Evolutionary conservation across 2,888 invertebrate species (phyloP).

Genomic region (Trissonchulus latispiculum): DNA sequence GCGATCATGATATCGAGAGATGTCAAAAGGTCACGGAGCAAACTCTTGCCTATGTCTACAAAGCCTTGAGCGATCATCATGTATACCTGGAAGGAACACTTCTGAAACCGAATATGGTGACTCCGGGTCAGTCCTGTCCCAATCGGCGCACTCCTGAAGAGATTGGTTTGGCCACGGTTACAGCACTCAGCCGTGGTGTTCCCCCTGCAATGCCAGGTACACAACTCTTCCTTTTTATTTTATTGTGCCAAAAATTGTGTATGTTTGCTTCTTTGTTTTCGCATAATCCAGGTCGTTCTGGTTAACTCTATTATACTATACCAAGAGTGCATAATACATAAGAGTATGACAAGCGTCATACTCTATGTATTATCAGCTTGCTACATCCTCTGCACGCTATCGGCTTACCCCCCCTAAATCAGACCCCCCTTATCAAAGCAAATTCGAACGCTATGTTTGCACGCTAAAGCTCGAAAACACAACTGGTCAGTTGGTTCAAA

Average conservation of each 20-base stretch:
- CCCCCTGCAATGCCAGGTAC: constrained; percentile 32
- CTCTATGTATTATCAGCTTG: too few species aligned
- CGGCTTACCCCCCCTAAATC: too few species aligned
- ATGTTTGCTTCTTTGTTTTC: too few species aligned
- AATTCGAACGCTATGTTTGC: too few species aligned
- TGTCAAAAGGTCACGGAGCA: constrained; percentile 42
- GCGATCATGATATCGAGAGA: constrained; percentile 37
- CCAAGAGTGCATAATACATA: too few species aligned
- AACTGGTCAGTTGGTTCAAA: too few species aligned
- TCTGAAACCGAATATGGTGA: constrained; percentile 85
- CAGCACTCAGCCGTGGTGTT: constrained; percentile 33
- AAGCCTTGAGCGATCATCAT: constrained; percentile 43
- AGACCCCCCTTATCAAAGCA: too few species aligned
- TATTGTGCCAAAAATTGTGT: neutral
- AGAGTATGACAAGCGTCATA: too few species aligned
- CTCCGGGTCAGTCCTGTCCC: constrained; percentile 69
- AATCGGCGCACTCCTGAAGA: constrained; percentile 66
- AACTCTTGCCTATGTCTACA: constrained; percentile 39
- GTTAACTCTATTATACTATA: too few species aligned
- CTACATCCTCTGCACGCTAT: too few species aligned
- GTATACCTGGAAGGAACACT: constrained; percentile 44
- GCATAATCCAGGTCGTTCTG: too few species aligned
- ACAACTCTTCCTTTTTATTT: neutral
- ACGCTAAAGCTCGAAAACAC: too few species aligned
- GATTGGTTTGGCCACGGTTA: constrained; percentile 54